Evolutionary conservation across 92 coral and sea anemone genomes (phyloP), one percentile per base, ranked within the genome.

Genomic region (Metridium senile): DNA sequence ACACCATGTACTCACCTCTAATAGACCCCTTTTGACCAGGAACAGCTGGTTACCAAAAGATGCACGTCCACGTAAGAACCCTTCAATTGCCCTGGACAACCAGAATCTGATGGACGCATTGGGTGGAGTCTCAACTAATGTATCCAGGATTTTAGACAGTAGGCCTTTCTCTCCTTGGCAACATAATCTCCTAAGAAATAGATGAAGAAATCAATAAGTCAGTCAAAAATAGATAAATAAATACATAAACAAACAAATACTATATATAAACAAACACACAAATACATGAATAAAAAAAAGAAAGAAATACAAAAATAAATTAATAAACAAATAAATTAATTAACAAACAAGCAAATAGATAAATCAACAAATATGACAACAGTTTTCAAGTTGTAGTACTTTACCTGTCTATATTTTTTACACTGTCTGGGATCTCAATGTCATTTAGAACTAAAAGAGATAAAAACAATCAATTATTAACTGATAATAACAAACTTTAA

Each of bases 51-150:
- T 94, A 18, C 97, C 99, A 62, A 86, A 81, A 19, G 99, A 96
- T 0, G 99, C 96, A 70, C 93, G 82, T 17, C 99, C 99, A 23
- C 99, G 88, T 4, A 96, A 85, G 89, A 96, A 96, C 35, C 99
- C 99, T 62, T 96, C 99, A 31, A 96, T 93, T 11, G 99, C 99
- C 1, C 99, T 84, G 63, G 99, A 96, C 21, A 96, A 86, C 99
- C 99, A 96, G 82, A 96, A 96, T 54, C 97, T 89, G 21, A 93
- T 81, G n/a, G 97, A 85, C 13, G 97, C 93, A 77, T 88, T 87
- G 1, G 96, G 81, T 1, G 93, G 93, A 25, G 91, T 82, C 82
- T 81, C 83, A 27, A 89, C 77, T 65, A 96, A 85, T 0, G 87
- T 76, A 27, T 96, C 97, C 17, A 96, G 89, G 65, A 93, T 88